Conservation (phyloP, 2,797 vertebrate genomes). For the Diplodus sargus region DNA sequence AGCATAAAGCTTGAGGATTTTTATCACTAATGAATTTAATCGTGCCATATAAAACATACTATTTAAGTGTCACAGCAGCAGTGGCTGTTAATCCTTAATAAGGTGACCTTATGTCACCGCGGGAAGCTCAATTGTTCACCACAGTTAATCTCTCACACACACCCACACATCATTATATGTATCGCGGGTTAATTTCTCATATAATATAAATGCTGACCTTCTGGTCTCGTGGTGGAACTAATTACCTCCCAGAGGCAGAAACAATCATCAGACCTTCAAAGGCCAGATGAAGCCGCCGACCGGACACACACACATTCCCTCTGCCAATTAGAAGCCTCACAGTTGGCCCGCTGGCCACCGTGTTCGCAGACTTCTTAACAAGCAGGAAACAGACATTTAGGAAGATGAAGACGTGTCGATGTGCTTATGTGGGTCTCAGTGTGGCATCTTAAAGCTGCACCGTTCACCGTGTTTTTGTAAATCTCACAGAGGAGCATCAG, state of each 20-base stretch:
- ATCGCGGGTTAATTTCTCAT: constrained; percentile 41
- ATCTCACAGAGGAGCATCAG: not conserved
- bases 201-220: constrained; percentile 54
- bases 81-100: constrained; percentile 22
- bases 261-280: constrained; percentile 27
- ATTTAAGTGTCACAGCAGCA: constrained; percentile 14
- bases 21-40: not conserved
- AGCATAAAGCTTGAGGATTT: not conserved
- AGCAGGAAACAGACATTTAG: constrained; percentile 11
- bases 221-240: constrained; percentile 28
- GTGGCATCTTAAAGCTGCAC: not conserved
- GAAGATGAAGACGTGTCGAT: not conserved
- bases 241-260: constrained; percentile 48
- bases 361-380: not conserved
- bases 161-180: constrained; percentile 19
- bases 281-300: not conserved
- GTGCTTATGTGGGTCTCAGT: not conserved
- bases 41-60: not conserved
- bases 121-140: constrained; percentile 1
- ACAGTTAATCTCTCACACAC: constrained; percentile 12
- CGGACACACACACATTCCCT: not conserved
- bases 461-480: not conserved
- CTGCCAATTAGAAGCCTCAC: constrained; percentile 16
- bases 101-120: constrained; percentile 14
- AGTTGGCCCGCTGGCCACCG: not conserved